Percentiles rank a stretch among this genome's conserved stretches.
Evolutionary conservation across 2,797 vertebrate genomes (phyloP).

Genomic region (Myotis myotis): DNA sequence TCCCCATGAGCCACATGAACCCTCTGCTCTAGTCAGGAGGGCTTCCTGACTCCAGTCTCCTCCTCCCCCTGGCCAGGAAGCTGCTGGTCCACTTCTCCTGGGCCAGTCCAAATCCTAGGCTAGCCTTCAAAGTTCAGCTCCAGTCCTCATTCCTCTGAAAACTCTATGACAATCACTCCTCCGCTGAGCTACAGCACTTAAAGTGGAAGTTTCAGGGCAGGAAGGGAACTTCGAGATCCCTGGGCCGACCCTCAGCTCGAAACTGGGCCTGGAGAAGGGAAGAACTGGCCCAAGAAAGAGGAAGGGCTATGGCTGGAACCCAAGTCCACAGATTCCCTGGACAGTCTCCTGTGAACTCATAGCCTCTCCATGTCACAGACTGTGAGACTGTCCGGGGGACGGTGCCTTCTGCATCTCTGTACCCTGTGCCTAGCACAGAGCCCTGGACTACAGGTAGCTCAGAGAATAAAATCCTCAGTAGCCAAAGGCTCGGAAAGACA

Average conservation of each 20-base stretch:
- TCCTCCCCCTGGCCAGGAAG: neutral
- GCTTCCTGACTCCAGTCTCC: neutral
- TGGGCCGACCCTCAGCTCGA: neutral
- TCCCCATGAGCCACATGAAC: neutral
- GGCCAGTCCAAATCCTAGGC: neutral
- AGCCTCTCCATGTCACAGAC: neutral
- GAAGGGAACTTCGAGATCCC: neutral
- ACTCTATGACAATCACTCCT: neutral
- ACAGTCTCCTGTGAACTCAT: neutral
- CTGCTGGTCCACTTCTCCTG: neutral
- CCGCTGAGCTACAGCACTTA: neutral
- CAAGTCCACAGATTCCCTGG: neutral
- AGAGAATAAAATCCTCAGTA: conserved; percentile 25
- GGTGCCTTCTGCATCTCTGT: neutral
- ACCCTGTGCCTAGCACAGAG: neutral
- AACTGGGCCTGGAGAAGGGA: neutral
- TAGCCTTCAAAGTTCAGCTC: neutral
- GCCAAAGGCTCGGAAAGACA: neutral
- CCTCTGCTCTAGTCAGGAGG: neutral
- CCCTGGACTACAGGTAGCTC: neutral
- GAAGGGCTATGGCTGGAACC: neutral
- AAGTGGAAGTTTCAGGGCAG: neutral
- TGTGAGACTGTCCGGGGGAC: neutral
- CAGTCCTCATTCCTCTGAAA: neutral
- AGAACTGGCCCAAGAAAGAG: neutral